phyloP scores from a whole-genome alignment of 2,113 vertebrate genomes.

The Carollia perspicillata region DNA sequence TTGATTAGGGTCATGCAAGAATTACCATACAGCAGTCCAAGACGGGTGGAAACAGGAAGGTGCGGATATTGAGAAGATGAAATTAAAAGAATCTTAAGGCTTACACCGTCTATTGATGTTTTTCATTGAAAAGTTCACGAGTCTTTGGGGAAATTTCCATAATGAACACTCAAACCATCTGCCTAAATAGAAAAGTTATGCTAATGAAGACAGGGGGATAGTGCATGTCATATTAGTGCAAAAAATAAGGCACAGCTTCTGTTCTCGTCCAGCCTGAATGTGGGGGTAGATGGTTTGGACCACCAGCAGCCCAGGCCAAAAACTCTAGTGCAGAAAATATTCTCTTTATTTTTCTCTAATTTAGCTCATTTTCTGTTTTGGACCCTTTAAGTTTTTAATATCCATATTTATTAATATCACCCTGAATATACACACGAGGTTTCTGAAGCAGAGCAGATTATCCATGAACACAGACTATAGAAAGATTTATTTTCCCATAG shows the following conservation, averaged over 20 bases:
- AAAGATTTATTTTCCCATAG: neutral
- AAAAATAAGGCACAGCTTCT: neutral
- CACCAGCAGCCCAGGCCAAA: neutral
- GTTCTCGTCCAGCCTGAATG: neutral
- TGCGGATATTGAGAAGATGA: neutral
- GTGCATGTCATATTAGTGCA: neutral
- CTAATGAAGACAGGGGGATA: neutral
- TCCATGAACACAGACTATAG: neutral
- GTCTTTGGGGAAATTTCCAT: neutral
- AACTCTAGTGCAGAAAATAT: neutral
- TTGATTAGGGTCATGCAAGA: neutral
- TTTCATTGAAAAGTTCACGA: neutral
- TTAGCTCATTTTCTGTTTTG: neutral
- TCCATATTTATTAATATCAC: neutral
- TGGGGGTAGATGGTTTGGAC: neutral
- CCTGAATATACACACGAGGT: neutral
- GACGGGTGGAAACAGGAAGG: neutral
- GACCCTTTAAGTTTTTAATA: neutral
- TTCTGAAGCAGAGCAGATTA: slow-evolving; percentile 41
- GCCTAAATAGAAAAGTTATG: neutral
- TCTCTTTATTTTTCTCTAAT: neutral
- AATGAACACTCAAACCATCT: neutral
- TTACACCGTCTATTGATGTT: neutral
- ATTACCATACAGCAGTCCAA: neutral
- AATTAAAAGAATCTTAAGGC: neutral